Conservation (phyloP, 2,797 vertebrate species). For the Centropyge bicolor region DNA sequence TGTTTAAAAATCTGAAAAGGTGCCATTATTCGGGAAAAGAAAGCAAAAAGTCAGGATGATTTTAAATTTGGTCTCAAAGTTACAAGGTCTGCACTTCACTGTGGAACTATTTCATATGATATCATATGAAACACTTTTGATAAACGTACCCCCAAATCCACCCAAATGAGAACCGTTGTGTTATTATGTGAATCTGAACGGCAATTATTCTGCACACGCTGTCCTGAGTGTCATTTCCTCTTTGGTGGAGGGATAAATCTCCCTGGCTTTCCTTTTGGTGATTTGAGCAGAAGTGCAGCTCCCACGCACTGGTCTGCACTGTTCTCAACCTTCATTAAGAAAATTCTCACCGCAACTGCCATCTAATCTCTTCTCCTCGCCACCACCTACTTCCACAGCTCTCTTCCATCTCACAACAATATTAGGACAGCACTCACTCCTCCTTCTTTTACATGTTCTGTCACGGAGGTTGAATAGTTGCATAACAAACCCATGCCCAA, state of each 20-base stretch:
- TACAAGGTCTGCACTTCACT: neutral
- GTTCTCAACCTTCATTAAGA: conserved; percentile 68
- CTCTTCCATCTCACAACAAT: conserved; percentile 43
- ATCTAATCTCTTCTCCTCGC: conserved; percentile 59
- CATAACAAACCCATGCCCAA: conserved; percentile 37
- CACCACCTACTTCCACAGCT: conserved; percentile 52
- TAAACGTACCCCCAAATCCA: neutral
- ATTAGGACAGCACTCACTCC: conserved; percentile 38
- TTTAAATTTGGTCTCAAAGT: neutral
- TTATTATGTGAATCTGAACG: conserved; percentile 33
- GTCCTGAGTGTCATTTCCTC: conserved; percentile 42
- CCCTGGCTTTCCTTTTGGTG: conserved; percentile 27
- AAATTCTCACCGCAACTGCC: conserved; percentile 60
- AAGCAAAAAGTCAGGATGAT: neutral
- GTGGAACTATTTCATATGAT: conserved; percentile 23
- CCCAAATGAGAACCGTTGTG: conserved; percentile 1
- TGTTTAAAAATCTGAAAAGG: neutral
- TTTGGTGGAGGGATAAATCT: conserved; percentile 46
- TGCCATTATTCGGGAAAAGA: neutral
- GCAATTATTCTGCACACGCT: conserved; percentile 31
- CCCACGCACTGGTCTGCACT: conserved; percentile 45
- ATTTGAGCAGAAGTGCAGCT: conserved; percentile 54
- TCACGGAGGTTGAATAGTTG: conserved; percentile 39
- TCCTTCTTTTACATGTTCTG: conserved; percentile 36
- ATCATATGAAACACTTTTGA: neutral